Evolutionary conservation across 2,888 invertebrate genomes (phyloP), one percentile per base, ranked within the genome.

Genomic region (Polietes domitor): DNA sequence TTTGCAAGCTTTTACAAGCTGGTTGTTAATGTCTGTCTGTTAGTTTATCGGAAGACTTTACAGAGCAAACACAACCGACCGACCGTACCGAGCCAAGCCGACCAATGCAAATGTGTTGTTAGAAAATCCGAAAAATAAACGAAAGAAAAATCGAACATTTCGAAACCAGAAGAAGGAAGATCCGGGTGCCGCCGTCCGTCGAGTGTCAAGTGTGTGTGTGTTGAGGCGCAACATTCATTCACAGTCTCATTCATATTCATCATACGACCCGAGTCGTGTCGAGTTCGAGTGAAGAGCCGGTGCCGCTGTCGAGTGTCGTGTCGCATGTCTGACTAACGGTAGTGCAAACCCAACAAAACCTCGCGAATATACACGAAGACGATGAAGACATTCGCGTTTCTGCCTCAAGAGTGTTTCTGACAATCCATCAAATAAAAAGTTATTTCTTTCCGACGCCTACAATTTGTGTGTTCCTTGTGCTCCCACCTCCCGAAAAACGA

Each of bases 31-130:
- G 77, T 84, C 83, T 77, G 84, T 79, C 81, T 76, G 76, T 63
- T 61, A 84, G 84, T 84, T 84, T 81, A 75, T 81, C 84, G 73
- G 24, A 74, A 81, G 78, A 78, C 84, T 81, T 79, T 81, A 73
- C 21, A 68, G 55, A 43, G 78, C 78, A 81, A 81, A 81, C 80
- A 79, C 72, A 70, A 63, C 78, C 24, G 43, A 24, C 21, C 68
- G 68, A 43, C 21, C n/a, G 72, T 19, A 17, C 47, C 47, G 50
- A 80, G 5, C 32, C 7, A 70, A 41, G 41, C 61, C 47, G 58
- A 53, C 77, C 32, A 2, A 55, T 12, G 10, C 19, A 58, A 24
- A 77, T 37, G 55, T 76, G 65, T 79, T 71, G 21, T 53, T 53
- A 65, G 15, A 65, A 37, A 41, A 19, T 32, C 53, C 10, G 55